A percentile compares a stretch with the other conserved stretches of the same genome.
phyloP scores from a whole-genome alignment of 2,113 vertebrate genomes.

The Psittacara wagleri region DNA sequence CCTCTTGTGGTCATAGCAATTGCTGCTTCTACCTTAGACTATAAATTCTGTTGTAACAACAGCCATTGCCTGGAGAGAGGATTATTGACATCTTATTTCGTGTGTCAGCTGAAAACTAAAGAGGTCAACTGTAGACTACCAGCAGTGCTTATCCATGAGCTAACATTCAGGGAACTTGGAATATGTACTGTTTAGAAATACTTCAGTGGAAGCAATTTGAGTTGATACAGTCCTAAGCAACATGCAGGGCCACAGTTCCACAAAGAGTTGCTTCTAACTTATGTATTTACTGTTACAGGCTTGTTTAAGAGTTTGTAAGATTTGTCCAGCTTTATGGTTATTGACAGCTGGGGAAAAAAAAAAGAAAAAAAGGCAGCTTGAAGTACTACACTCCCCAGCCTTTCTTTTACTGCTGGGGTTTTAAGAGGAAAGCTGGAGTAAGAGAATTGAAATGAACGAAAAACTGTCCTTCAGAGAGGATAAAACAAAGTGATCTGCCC shows the following conservation, averaged over 20 bases:
- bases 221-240: not conserved
- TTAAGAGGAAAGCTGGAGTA: not conserved
- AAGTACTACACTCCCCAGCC: not conserved
- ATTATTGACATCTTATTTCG: not conserved
- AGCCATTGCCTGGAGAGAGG: not conserved
- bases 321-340: slow-evolving; percentile 4
- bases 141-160: not conserved
- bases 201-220: not conserved
- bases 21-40: not conserved
- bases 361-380: not conserved
- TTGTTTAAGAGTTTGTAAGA: not conserved
- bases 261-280: not conserved
- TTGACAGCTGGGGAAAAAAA: not conserved
- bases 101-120: not conserved
- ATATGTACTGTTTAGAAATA: slow-evolving; percentile 33
- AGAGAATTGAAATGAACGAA: not conserved
- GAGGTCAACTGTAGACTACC: not conserved
- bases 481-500: not conserved
- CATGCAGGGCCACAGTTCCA: rapidly evolving
- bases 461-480: not conserved
- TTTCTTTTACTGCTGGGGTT: not conserved
- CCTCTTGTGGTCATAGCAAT: not conserved
- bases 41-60: not conserved
- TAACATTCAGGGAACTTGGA: not conserved
- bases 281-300: not conserved